Base-by-base conservation (phyloP, 2,113 vertebrate species). In the Malaclemys terrapin region DNA sequence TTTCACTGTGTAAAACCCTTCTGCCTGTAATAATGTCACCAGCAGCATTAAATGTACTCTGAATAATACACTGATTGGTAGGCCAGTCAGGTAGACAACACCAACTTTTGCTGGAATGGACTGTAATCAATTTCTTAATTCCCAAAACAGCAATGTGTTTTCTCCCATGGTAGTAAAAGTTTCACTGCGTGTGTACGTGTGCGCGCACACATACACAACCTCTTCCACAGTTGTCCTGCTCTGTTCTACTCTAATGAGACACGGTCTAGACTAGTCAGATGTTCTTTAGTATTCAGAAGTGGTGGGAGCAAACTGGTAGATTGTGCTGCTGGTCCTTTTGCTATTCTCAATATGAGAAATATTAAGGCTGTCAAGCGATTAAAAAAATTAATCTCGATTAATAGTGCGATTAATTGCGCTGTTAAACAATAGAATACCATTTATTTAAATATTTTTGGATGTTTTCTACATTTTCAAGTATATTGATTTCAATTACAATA, bases 21-120 rank as follows among this genome's bases (percentile, higher is more conserved):
- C 95, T 95, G 91, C 93, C 80, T 49, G 11, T 79, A 53, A 85
- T 69, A 81, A 1, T 76, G 87, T 82, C 90, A 89, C 90, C 62
- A 76, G 88, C 88, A 87, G 90, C 62, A 19, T 25, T 80, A 86
- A 94, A 92, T 5, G 7, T 0, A 1, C 22, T 25, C 27, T 1
- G 0, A 29, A 54, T 49, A 56, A 56, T 53, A 47, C 0, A 0
- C 47, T 82, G 59, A 49, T 88, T 86, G 76, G 91, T 54, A 82
- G 84, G 93, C 89, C 4, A 8, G 82, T 87, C 81, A 83, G 87
- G 53, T 31, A 88, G 78, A 49, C 47, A 87, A 35, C 0, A 1
- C 17, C 52, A 83, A 69, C 84, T 85, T 87, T 83, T 80, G 75
- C 57, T 0, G 1, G 85, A 52, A 84, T 82, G 10, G 65, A 19